phyloP scores from a whole-genome alignment of 2,888 invertebrate species.

The Tenthredo livida region DNA sequence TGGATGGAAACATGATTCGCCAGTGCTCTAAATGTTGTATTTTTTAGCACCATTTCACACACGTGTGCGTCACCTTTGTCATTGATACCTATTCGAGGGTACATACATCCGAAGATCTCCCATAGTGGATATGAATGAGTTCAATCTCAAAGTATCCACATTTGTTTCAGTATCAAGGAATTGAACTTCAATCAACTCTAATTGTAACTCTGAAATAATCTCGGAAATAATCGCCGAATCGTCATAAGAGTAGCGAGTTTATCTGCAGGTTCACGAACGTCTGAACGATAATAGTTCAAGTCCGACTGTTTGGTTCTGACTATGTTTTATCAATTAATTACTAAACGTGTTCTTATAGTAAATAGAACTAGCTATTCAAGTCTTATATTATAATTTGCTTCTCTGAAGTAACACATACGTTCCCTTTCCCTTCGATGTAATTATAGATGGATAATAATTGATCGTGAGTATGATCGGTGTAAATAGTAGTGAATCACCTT shows the following conservation, averaged over 20 bases:
- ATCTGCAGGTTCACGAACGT: constrained; percentile 15
- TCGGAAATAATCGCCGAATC: background rate
- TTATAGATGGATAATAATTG: background rate
- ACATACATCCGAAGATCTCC: background rate
- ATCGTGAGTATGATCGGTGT: background rate
- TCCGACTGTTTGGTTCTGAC: background rate
- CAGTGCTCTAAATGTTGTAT: background rate
- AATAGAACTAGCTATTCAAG: background rate
- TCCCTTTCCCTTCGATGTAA: background rate
- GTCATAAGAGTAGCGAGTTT: background rate
- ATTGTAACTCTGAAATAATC: background rate
- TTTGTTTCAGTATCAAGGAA: background rate
- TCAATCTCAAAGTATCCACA: background rate
- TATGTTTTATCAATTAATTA: background rate
- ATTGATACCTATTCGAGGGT: background rate
- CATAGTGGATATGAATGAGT: background rate
- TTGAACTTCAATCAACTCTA: background rate
- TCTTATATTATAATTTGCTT: background rate
- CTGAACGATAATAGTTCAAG: background rate
- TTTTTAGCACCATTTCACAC: background rate
- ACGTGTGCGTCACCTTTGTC: background rate
- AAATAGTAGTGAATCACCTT: constrained; percentile 3
- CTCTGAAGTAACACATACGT: background rate
- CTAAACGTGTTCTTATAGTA: background rate
- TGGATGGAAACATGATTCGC: background rate